phyloP scores from a whole-genome alignment of 2,797 vertebrate genomes.

The Heterohyrax brucei region DNA sequence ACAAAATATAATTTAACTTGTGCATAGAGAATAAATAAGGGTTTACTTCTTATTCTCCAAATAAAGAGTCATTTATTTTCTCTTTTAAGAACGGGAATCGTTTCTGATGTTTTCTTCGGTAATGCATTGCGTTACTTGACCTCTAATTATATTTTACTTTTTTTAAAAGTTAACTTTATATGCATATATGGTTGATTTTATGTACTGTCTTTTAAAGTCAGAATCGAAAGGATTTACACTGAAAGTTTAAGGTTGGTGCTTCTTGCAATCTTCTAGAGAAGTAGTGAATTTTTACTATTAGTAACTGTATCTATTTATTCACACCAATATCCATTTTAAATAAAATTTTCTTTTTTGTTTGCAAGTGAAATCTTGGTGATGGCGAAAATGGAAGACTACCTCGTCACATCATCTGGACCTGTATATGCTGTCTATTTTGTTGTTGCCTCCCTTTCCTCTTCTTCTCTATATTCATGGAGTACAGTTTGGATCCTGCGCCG shows the following conservation, averaged over 20 bases:
- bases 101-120: not conserved
- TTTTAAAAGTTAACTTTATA: constrained; percentile 22
- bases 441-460: not conserved
- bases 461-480: not conserved
- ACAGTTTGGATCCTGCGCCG: not conserved
- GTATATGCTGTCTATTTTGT: not conserved
- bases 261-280: not conserved
- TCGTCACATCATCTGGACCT: not conserved
- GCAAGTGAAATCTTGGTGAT: not conserved
- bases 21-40: not conserved
- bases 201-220: not conserved
- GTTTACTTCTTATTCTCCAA: constrained; percentile 17
- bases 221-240: not conserved
- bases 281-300: not conserved
- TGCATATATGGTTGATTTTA: not conserved
- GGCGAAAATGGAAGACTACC: not conserved
- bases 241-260: not conserved
- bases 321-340: not conserved
- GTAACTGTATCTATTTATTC: not conserved
- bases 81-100: not conserved
- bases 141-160: not conserved
- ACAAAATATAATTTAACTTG: not conserved
- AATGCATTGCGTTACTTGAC: not conserved
- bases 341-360: constrained; percentile 8
- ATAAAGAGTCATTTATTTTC: not conserved